phyloP scores from a whole-genome alignment of 2,888 invertebrate genomes.

The Andrena fulva region DNA sequence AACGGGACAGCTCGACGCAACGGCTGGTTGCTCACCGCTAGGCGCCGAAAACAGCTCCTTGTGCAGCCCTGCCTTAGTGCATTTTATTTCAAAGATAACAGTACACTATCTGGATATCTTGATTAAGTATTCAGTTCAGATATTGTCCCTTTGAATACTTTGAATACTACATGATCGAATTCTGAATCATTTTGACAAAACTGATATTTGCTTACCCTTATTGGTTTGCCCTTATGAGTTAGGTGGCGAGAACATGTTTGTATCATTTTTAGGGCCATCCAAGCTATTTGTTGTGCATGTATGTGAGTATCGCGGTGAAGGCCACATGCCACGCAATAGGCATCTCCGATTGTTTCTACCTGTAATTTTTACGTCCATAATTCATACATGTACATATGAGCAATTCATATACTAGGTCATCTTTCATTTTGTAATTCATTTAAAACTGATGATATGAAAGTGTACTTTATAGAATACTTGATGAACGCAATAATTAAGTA shows the following conservation, averaged over 20 bases:
- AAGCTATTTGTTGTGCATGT: constrained; percentile 97
- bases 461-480: background rate
- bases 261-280: constrained; percentile 98
- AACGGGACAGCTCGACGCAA: too few relatives aligned
- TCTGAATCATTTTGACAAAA: background rate
- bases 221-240: constrained; percentile 96
- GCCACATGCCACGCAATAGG: constrained; percentile 98
- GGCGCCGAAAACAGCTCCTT: too few relatives aligned
- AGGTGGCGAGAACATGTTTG: constrained; percentile 94
- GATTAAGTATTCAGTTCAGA: too few relatives aligned
- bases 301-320: constrained; percentile 94
- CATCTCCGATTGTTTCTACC: constrained; percentile 98
- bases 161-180: too few relatives aligned
- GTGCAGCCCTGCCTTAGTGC: too few relatives aligned
- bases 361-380: constrained; percentile 78
- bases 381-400: background rate
- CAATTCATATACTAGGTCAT: background rate
- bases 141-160: too few relatives aligned
- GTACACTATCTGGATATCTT: background rate
- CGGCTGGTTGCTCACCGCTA: too few relatives aligned
- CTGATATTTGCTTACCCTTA: constrained; percentile 87
- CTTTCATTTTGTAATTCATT: background rate
- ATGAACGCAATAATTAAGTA: background rate
- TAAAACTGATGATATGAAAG: background rate
- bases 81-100: background rate